Base-by-base conservation (phyloP, 2,797 vertebrate genomes). In the Serranus cabrilla region DNA sequence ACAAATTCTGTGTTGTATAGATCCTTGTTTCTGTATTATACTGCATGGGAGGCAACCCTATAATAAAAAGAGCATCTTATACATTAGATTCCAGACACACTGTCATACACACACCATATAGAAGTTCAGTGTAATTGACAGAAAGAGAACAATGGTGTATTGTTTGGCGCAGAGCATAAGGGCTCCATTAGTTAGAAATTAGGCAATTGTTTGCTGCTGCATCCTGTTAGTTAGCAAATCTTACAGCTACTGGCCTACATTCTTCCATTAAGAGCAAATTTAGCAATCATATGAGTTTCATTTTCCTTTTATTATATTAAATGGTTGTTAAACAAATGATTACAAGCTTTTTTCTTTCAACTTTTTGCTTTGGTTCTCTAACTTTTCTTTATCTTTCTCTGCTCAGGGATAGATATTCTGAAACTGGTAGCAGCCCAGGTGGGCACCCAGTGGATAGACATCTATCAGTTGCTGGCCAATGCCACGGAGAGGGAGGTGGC, bases 371-470 rank as follows among this genome's bases (percentile, higher is more conserved):
- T 17, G 14, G 2, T 27, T 70, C 23, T 64, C 43, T 40, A 57
- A 58, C 10, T 37, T 40, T 45, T 39, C 21, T 21, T 13, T 66
- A 20, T 57, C 65, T 63, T 25, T 49, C n/a, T 69, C 23, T 64
- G 7, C 46, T 54, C 90, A 99, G 98, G 98, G 37, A 96, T 99
- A 11, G 98, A 99, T 89, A 99, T 99, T 86, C 87, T 99, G 85
- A 98, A 97, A 92, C 93, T 99, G 69, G 98, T 99, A 45, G 96
- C 98, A 0, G 96, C 97, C 4, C 97, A 99, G 55, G 94, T 99
- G 40, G 98, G 98, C 50, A 95, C 95, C 83, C 97, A 98, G 87
- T 99, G 98, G 98, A 96, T 98, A 43, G 97, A 98, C 71, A 95
- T 99, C 83, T 99, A 99, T 81, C 97, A 97, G 89, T 96, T 95